Evolutionary conservation across 2,797 vertebrate genomes (phyloP).

Genomic region (Adelosebastes latens): DNA sequence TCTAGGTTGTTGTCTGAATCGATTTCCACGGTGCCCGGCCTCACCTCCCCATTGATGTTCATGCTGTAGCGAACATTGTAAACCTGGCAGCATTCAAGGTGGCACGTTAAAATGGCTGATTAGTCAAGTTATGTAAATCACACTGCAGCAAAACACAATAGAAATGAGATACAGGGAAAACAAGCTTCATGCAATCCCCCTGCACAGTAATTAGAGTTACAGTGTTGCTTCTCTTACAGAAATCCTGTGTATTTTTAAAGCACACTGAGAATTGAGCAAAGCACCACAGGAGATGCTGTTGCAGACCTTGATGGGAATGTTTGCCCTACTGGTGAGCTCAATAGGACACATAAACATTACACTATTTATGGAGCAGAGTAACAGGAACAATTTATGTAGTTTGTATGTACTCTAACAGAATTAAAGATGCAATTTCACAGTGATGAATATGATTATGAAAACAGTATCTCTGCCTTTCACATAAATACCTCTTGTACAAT

Average conservation of each 20-base stretch:
- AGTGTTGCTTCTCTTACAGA: slow-evolving; percentile 5
- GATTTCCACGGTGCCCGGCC: slow-evolving; percentile 93
- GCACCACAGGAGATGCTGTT: slow-evolving; percentile 47
- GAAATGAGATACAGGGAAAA: slow-evolving; percentile 26
- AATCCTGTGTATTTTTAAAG: slow-evolving; percentile 45
- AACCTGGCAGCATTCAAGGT: slow-evolving; percentile 82
- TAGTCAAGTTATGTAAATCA: slow-evolving; percentile 64
- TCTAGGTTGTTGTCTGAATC: slow-evolving; percentile 92
- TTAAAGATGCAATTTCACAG: slow-evolving; percentile 33
- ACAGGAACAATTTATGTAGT: slow-evolving; percentile 13
- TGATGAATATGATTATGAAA: slow-evolving; percentile 17
- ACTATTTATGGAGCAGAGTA: slow-evolving; percentile 22
- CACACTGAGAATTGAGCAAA: slow-evolving; percentile 56
- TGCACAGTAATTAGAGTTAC: slow-evolving; percentile 18
- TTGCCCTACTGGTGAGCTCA: slow-evolving; percentile 69
- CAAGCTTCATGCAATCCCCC: slow-evolving; percentile 23
- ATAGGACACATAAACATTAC: slow-evolving; percentile 62
- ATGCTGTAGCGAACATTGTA: slow-evolving; percentile 93
- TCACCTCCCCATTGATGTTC: slow-evolving; percentile 93
- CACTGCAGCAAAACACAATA: slow-evolving; percentile 28
- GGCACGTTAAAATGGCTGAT: slow-evolving; percentile 60
- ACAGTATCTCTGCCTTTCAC: slow-evolving; percentile 8
- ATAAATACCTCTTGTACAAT: slow-evolving; percentile 13
- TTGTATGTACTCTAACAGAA: slow-evolving; percentile 6
- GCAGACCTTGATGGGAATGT: slow-evolving; percentile 57